Evolutionary conservation across 2,888 invertebrate genomes (phyloP).

Genomic region (Apodemia hepburni): DNA sequence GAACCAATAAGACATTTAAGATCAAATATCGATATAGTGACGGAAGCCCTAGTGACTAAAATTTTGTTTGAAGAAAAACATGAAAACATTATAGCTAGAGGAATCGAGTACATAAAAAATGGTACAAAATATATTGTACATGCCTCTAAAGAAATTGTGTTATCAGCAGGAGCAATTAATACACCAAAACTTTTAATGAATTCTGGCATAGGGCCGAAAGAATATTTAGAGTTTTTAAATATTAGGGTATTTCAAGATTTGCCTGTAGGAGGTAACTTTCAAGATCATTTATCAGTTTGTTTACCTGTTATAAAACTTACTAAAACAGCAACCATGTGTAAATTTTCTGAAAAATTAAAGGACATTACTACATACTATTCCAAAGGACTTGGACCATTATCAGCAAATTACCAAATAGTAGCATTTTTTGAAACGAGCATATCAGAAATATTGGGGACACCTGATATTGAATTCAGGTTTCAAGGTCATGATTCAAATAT

Average conservation of each 20-base stretch:
- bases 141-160: constrained; percentile 58
- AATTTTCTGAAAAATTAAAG: constrained; percentile 62
- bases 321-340: constrained; percentile 55
- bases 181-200: constrained; percentile 69
- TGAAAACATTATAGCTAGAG: constrained; percentile 45
- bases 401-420: constrained; percentile 69
- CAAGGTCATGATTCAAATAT: constrained; percentile 70
- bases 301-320: constrained; percentile 61
- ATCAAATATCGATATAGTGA: constrained; percentile 54
- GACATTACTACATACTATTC: constrained; percentile 65
- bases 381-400: constrained; percentile 62
- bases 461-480: constrained; percentile 68
- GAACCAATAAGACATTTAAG: constrained; percentile 63
- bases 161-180: constrained; percentile 67
- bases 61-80: constrained; percentile 49
- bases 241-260: constrained; percentile 54
- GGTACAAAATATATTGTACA: constrained; percentile 55
- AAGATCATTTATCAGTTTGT: constrained; percentile 70
- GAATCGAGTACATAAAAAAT: constrained; percentile 62
- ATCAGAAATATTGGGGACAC: constrained; percentile 60
- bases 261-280: constrained; percentile 68
- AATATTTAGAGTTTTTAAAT: constrained; percentile 67
- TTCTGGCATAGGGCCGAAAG: constrained; percentile 67
- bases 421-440: constrained; percentile 61
- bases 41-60: constrained; percentile 65